Conservation (phyloP, 2,888 invertebrate species). For the Leucoma salicis region DNA sequence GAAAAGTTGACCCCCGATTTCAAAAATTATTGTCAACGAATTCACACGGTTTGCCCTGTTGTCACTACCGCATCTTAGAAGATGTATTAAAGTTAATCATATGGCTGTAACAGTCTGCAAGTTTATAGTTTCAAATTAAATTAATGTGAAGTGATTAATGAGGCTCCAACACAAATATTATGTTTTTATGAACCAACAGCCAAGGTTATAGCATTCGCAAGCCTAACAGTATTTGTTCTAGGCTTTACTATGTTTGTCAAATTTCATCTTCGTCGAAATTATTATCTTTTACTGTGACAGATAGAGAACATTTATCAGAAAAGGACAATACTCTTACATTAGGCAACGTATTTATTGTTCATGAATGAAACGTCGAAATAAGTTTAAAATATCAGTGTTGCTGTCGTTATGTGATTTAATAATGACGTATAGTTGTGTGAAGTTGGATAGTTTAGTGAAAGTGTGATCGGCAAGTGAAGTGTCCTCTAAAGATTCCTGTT, state of each 20-base stretch:
- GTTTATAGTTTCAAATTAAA: constrained; percentile 30
- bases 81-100: constrained; percentile 12
- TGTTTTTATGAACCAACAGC: constrained; percentile 53
- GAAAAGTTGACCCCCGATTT: constrained; percentile 81
- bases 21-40: constrained; percentile 79
- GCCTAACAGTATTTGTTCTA: constrained; percentile 63
- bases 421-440: constrained; percentile 32
- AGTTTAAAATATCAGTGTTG: constrained; percentile 44
- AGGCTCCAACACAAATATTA: constrained; percentile 41
- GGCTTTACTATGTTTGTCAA: constrained; percentile 71
- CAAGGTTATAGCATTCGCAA: constrained; percentile 66
- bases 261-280: constrained; percentile 70
- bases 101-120: constrained; percentile 12
- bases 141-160: constrained; percentile 36
- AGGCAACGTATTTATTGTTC: constrained; percentile 50
- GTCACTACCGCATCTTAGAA: constrained; percentile 64
- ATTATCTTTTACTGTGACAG: constrained; percentile 67
- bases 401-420: constrained; percentile 30
- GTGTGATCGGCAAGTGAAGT: constrained; percentile 41
- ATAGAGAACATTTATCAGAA: constrained; percentile 59
- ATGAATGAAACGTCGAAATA: constrained; percentile 52
- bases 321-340: constrained; percentile 57
- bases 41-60: constrained; percentile 72
- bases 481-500: not conserved
- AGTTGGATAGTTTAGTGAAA: constrained; percentile 31